A percentile compares a stretch with the other conserved stretches of the same genome.
Evolutionary conservation across 2,113 vertebrate genomes (phyloP).

Genomic region (Pontoporia blainvillei): DNA sequence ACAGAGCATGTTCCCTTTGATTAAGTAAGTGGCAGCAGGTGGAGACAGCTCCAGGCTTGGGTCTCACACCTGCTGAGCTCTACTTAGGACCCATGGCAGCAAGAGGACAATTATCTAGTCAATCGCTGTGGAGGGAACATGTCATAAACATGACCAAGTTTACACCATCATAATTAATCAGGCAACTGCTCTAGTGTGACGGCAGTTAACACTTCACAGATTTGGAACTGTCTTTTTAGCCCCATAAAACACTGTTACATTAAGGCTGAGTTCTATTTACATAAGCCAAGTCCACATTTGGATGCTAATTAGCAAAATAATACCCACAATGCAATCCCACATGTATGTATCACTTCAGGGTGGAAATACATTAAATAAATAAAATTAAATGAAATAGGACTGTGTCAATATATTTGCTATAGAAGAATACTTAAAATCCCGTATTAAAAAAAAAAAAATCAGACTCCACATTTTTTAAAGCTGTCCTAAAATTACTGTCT

Average conservation of each 20-base stretch:
- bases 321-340: not conserved
- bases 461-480: not conserved
- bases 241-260: constrained; percentile 17
- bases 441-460: not conserved
- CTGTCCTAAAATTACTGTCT: constrained; percentile 21
- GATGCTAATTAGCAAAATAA: constrained; percentile 56
- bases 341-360: constrained; percentile 26
- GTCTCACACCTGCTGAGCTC: constrained; percentile 34
- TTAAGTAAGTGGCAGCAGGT: not conserved
- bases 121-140: constrained; percentile 37
- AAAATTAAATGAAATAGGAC: constrained; percentile 1
- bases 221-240: constrained; percentile 14
- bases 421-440: not conserved
- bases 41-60: constrained; percentile 3
- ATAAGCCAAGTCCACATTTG: not conserved
- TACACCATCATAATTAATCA: constrained; percentile 44
- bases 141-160: constrained; percentile 34
- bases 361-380: constrained; percentile 41
- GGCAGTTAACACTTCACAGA: constrained; percentile 16
- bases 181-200: not conserved
- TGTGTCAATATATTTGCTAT: not conserved
- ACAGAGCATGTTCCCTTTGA: not conserved
- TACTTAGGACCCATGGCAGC: not conserved
- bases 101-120: constrained; percentile 46
- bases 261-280: constrained; percentile 36